A percentile compares a stretch with the other conserved stretches of the same genome.
Conservation (phyloP, 2,797 vertebrate genomes). For the Sebastes wilsoni region DNA sequence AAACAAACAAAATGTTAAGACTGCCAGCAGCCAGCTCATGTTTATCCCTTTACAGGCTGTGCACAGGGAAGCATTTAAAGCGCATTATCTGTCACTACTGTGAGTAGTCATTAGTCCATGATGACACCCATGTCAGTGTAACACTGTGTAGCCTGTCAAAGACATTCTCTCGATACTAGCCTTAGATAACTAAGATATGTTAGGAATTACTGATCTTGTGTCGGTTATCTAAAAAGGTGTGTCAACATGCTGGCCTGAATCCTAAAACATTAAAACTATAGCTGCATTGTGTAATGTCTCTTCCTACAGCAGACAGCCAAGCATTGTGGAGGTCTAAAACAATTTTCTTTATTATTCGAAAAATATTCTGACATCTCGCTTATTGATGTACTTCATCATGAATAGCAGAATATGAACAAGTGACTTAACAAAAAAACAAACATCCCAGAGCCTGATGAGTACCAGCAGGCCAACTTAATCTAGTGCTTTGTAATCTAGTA, state of each 20-base stretch:
- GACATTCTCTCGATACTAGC: neutral
- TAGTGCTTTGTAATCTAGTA: too few species aligned
- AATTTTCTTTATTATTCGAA: neutral
- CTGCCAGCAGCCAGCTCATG: neutral
- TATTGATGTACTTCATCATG: neutral
- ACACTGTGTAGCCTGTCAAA: neutral
- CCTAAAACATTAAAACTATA: neutral
- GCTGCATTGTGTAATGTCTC: neutral
- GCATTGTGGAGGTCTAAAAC: too few species aligned
- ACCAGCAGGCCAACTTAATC: slow-evolving; percentile 14
- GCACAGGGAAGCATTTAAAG: neutral
- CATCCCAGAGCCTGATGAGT: neutral
- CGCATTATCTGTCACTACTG: slow-evolving; percentile 16
- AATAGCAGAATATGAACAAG: neutral
- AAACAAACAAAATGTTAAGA: neutral
- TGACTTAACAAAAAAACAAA: neutral
- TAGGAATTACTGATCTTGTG: neutral
- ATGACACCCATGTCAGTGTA: neutral
- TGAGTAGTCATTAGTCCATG: neutral
- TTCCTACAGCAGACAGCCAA: neutral
- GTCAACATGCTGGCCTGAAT: neutral
- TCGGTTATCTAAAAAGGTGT: neutral
- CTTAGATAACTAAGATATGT: neutral
- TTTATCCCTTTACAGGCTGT: slow-evolving; percentile 12
- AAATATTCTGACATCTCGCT: neutral